Evolutionary conservation across 2,888 invertebrate species (phyloP).

Genomic region (Anthophora plumipes): DNA sequence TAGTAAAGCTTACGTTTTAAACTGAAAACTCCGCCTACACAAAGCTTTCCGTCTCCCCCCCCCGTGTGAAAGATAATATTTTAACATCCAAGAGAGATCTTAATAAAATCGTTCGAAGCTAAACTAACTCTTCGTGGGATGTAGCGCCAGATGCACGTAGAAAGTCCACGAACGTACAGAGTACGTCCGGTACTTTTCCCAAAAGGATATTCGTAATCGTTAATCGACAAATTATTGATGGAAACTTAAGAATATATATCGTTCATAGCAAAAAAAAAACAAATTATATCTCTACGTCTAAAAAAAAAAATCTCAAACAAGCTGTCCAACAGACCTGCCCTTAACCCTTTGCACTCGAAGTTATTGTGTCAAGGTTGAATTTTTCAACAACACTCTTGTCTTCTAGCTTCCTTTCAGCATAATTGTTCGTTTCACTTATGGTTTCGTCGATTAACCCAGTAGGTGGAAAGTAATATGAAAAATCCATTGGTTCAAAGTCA

Average conservation of each 20-base stretch:
- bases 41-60: constrained; percentile 60
- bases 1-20: constrained; percentile 65
- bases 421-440: too few species aligned
- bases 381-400: too few species aligned
- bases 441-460: too few species aligned
- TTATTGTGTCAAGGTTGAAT: too few species aligned
- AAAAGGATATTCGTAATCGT: constrained; percentile 33
- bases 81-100: constrained; percentile 68
- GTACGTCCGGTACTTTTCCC: constrained; percentile 22
- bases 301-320: constrained; percentile 46
- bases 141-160: constrained; percentile 68
- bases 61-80: constrained; percentile 63
- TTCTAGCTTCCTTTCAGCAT: too few species aligned
- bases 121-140: constrained; percentile 71
- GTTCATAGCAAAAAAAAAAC: constrained; percentile 51
- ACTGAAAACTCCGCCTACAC: constrained; percentile 44
- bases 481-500: too few species aligned
- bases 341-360: too few species aligned
- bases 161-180: constrained; percentile 42
- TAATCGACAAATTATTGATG: constrained; percentile 45
- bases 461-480: too few species aligned
- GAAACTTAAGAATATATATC: constrained; percentile 46
- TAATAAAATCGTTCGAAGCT: constrained; percentile 66
- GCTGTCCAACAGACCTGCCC: constrained; percentile 50
- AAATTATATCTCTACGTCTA: constrained; percentile 52